These are phyloP conservation scores for Drosophila setifemur DNA, from an alignment of 1,140 invertebrate species.

Conservation along the genomic window DNA sequence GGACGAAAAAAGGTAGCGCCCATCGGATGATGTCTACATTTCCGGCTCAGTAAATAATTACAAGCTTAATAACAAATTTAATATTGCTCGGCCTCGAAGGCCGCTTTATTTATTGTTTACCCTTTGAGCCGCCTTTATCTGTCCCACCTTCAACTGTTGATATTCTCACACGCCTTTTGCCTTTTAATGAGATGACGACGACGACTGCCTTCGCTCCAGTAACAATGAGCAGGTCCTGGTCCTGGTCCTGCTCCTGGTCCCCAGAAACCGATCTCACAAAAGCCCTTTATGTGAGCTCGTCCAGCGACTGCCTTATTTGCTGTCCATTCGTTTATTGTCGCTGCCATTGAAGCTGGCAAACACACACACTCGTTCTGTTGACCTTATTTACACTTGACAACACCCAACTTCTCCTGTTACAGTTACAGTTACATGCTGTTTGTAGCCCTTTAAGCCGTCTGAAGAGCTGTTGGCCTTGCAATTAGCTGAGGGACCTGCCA, in stretches of 20 bases:
- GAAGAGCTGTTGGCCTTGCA: slow-evolving; percentile 72
- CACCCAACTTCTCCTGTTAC: background rate
- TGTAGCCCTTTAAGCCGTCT: slow-evolving; percentile 60
- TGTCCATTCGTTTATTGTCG: slow-evolving; percentile 30
- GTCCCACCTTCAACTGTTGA: slow-evolving; percentile 47
- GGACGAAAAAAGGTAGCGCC: slow-evolving; percentile 16
- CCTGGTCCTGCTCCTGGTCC: too few species aligned
- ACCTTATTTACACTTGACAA: slow-evolving; percentile 54
- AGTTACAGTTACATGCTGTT: slow-evolving; percentile 29
- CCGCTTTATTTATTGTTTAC: slow-evolving; percentile 48
- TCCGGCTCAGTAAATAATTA: slow-evolving; percentile 70
- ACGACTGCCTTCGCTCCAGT: slow-evolving; percentile 50
- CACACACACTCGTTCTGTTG: slow-evolving; percentile 7
- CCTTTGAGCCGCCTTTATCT: slow-evolving; percentile 33
- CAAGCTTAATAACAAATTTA: slow-evolving; percentile 78
- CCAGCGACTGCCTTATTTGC: slow-evolving; percentile 41
- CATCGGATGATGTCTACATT: slow-evolving; percentile 58
- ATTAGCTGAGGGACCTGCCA: slow-evolving; percentile 60
- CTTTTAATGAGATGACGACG: slow-evolving; percentile 61
- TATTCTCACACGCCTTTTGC: slow-evolving; percentile 61
- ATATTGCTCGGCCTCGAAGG: slow-evolving; percentile 57
- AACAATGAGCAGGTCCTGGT: slow-evolving; percentile 53
- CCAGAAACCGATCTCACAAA: background rate
- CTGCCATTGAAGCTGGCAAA: slow-evolving; percentile 32
- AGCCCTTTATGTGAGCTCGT: background rate